Percentiles rank a stretch among this genome's conserved stretches.
Evolutionary conservation across 2,797 vertebrate genomes (phyloP).

Genomic region (Bovichtus variegatus): DNA sequence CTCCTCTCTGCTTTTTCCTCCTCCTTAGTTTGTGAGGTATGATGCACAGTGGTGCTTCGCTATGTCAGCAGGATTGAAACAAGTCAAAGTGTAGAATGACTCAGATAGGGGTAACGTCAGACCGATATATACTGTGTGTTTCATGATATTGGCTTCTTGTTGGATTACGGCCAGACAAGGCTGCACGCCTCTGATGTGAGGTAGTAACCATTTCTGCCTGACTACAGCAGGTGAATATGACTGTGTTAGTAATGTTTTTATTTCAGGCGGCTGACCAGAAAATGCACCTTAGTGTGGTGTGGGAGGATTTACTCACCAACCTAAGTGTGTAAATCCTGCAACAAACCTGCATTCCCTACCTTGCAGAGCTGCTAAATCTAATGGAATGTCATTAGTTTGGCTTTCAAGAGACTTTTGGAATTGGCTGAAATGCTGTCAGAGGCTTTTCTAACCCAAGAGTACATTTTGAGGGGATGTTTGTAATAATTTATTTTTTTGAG

Average conservation of each 20-base stretch:
- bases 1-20: conserved; percentile 43
- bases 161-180: conserved; percentile 29
- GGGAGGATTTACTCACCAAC: conserved; percentile 49
- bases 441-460: neutral
- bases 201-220: conserved; percentile 22
- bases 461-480: conserved; percentile 2
- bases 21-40: conserved; percentile 44
- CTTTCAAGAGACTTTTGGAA: conserved; percentile 15
- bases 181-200: conserved; percentile 34
- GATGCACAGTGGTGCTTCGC: conserved; percentile 53
- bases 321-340: conserved; percentile 26
- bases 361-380: conserved; percentile 21
- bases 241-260: conserved; percentile 36
- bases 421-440: neutral
- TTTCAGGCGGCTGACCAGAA: conserved; percentile 42
- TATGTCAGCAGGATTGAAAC: conserved; percentile 63
- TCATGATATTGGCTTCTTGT: conserved; percentile 23
- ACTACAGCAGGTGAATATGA: conserved; percentile 30
- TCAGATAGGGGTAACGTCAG: conserved; percentile 43
- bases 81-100: conserved; percentile 64
- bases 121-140: conserved; percentile 22
- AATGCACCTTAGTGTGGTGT: conserved; percentile 41
- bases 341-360: conserved; percentile 15
- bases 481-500: neutral
- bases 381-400: conserved; percentile 19